A percentile compares a stretch with the other conserved stretches of the same genome.
Evolutionary conservation across 1,140 invertebrate genomes (phyloP).

Genomic region (Limonius californicus): DNA sequence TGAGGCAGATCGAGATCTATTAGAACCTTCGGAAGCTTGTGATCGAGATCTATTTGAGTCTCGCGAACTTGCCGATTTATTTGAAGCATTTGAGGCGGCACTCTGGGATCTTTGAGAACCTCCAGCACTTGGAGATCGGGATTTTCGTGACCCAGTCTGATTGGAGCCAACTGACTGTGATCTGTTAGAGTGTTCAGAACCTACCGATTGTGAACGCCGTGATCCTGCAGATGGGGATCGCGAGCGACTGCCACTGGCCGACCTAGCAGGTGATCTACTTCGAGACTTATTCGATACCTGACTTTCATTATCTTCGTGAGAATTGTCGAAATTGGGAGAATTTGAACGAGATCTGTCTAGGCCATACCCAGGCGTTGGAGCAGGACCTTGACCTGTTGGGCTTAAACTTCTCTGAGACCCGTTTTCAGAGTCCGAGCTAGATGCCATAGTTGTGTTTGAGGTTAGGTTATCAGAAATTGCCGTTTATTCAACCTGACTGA

Average conservation of each 20-base stretch:
- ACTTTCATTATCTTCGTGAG: not conserved
- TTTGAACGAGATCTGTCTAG: slow-evolving; percentile 29
- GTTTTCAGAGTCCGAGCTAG: slow-evolving; percentile 22
- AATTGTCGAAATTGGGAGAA: slow-evolving; percentile 18
- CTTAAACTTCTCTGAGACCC: slow-evolving; percentile 26
- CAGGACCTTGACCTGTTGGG: slow-evolving; percentile 23
- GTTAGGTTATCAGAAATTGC: not conserved
- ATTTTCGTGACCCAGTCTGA: slow-evolving; percentile 21
- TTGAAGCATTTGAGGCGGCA: slow-evolving; percentile 18
- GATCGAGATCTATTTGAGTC: slow-evolving; percentile 28
- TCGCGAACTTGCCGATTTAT: slow-evolving; percentile 18
- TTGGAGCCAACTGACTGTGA: slow-evolving; percentile 5
- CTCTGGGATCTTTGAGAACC: slow-evolving; percentile 25
- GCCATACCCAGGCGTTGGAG: slow-evolving; percentile 28
- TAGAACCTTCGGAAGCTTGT: slow-evolving; percentile 14
- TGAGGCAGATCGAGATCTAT: slow-evolving; percentile 37
- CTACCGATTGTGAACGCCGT: slow-evolving; percentile 30
- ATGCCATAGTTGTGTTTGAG: slow-evolving; percentile 17
- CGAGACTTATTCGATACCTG: not conserved
- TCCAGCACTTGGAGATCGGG: slow-evolving; percentile 22
- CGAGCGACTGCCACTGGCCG: slow-evolving; percentile 30
- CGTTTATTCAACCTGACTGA: not conserved
- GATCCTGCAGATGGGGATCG: slow-evolving; percentile 41
- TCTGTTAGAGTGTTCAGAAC: slow-evolving; percentile 20
- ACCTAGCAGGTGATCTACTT: slow-evolving; percentile 21